Evolutionary conservation across 2,888 invertebrate species (phyloP).

Genomic region (Auanema sp.): DNA sequence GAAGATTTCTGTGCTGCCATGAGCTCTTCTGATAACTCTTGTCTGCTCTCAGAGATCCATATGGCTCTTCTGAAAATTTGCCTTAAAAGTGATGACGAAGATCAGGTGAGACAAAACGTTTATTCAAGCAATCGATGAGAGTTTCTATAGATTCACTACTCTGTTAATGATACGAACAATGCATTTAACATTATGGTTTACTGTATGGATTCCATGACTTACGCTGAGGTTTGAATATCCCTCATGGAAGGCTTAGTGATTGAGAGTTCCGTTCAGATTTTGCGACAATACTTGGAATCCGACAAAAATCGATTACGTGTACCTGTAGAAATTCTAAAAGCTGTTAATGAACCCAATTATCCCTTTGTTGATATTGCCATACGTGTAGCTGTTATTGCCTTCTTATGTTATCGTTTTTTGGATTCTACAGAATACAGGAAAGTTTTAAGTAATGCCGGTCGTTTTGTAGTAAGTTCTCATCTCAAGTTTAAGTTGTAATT

Average conservation of each 20-base stretch:
- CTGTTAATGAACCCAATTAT: slow-evolving; percentile 68
- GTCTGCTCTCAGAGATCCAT: slow-evolving; percentile 87
- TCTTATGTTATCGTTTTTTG: slow-evolving; percentile 90
- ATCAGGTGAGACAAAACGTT: slow-evolving; percentile 72
- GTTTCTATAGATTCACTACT: slow-evolving; percentile 30
- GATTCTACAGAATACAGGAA: slow-evolving; percentile 89
- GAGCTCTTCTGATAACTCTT: slow-evolving; percentile 80
- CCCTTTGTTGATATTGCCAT: slow-evolving; percentile 81
- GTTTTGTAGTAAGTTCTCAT: slow-evolving; percentile 34
- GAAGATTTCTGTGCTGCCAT: slow-evolving; percentile 96
- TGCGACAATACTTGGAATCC: slow-evolving; percentile 47
- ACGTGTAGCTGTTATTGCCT: slow-evolving; percentile 68
- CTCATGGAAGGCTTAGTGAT: neutral
- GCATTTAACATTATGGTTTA: slow-evolving; percentile 90
- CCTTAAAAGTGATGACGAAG: slow-evolving; percentile 87
- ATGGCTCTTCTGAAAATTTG: slow-evolving; percentile 84
- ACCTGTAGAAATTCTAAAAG: slow-evolving; percentile 37
- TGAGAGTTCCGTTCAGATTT: slow-evolving; percentile 25
- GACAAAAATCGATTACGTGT: slow-evolving; percentile 32
- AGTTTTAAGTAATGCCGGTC: slow-evolving; percentile 79
- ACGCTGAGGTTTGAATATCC: slow-evolving; percentile 79
- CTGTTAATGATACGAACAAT: slow-evolving; percentile 88
- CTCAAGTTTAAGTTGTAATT: neutral
- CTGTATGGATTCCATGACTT: slow-evolving; percentile 90
- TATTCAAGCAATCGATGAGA: too few species aligned